Evolutionary conservation across 2,888 invertebrate genomes (phyloP), one percentile per base, ranked within the genome.

Genomic region (Erebia epiphron): DNA sequence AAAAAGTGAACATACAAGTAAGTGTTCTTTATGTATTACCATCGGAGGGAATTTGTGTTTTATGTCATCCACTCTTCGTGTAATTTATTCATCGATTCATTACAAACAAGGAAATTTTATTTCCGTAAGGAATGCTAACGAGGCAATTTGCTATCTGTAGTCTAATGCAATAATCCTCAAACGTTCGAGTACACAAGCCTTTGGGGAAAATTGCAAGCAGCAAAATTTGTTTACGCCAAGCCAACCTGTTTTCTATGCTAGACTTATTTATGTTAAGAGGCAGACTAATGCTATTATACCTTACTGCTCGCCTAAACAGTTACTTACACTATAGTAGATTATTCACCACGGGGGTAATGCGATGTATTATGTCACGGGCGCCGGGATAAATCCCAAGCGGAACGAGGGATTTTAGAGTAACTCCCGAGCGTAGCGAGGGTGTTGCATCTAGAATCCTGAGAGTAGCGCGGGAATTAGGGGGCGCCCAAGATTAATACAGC

Each of bases 1-100:
- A 13, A 46, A 16, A 16, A 9, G 54, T 18, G 16, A 54, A 10
- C 46, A 46, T 2, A 10, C 18, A 9, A 18, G 35, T 35, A 35
- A 35, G 35, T 7, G 10, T 18, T 35, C 14, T 26, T 5, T 26
- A 21, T n/a, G 35, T 35, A 50, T 8, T 9, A 16, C 21, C 14
- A 21, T 21, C 13, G 13, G 62, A 43, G 35, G 9, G 62, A 62
- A 62, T 62, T 16, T 62, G 49, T 62, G 16, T 62, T 26, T 62
- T 49, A 26, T 49, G 49, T 49, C 49, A 66, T 57, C 54, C 7
- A 18, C 11, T 14, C 56, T 66, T 66, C 13, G 56, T 18, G 46
- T 56, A 66, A 66, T 66, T 66, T 66, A 66, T 66, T 66, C 56
- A 56, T 46, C 43, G 14, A 66, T 66, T 66, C 66, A 57, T 49